Conservation (phyloP, 2,888 invertebrate genomes). For the Spodoptera exigua region DNA sequence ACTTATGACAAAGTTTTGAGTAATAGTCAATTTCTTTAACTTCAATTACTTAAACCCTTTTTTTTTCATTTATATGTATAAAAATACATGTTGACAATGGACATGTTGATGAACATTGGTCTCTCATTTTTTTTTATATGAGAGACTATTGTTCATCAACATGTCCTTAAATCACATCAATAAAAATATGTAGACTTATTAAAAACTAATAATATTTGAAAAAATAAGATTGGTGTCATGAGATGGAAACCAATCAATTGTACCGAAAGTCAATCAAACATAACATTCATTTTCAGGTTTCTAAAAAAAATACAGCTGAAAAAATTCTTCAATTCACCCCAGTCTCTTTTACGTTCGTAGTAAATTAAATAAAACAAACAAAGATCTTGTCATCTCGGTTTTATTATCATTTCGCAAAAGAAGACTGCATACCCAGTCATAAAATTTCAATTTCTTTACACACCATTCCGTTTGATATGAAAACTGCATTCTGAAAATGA, state of each 20-base stretch:
- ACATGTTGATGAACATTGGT: too few relatives aligned
- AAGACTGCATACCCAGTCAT: conserved; percentile 30
- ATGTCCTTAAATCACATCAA: too few relatives aligned
- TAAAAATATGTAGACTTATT: too few relatives aligned
- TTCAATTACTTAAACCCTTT: too few relatives aligned
- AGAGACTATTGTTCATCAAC: too few relatives aligned
- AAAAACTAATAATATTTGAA: too few relatives aligned
- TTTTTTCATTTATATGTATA: too few relatives aligned
- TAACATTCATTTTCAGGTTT: conserved; percentile 27
- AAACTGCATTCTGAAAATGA: conserved; percentile 40
- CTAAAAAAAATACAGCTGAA: conserved; percentile 25
- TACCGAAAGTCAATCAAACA: conserved; percentile 19
- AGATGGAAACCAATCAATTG: conserved; percentile 22
- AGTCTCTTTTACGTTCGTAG: conserved; percentile 16
- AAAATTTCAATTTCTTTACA: conserved; percentile 41
- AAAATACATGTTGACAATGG: too few relatives aligned
- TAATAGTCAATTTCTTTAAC: too few relatives aligned
- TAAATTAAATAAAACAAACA: conserved; percentile 27
- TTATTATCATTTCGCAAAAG: conserved; percentile 34
- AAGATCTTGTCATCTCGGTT: conserved; percentile 35
- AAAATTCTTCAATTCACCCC: conserved; percentile 37
- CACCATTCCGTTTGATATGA: conserved; percentile 39
- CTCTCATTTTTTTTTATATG: too few relatives aligned
- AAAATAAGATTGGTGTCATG: too few relatives aligned
- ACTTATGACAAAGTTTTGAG: too few relatives aligned